Evolutionary conservation across 2,888 invertebrate species (phyloP), one percentile per base, ranked within the genome.

Genomic region (Dorcus hopei): DNA sequence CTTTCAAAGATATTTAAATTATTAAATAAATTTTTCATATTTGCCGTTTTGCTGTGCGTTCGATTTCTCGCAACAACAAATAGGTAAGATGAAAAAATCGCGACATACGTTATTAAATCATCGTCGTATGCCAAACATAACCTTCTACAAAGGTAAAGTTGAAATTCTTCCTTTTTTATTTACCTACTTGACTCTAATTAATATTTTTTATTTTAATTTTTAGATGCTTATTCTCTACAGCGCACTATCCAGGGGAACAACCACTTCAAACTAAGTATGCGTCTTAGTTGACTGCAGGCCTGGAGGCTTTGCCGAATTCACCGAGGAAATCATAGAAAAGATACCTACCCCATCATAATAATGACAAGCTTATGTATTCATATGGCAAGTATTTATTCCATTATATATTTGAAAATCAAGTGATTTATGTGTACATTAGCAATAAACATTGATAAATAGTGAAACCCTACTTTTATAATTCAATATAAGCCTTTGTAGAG

Each of bases 241-340:
- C 75, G 92, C 95, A 38, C 88, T 97, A 64, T 87, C 95, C 11
- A 84, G 96, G 61, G 94, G 93, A 55, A 87, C 85, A 43, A 89
- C 91, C 0, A 87, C 96, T 51, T 82, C 97, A 52, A n/a, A 90
- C 94, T 3, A 95, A 95, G 79, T 90, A 92, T 84, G 96, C 96
- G 2, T 87, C 91, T 14, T 14, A 14, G 14, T 14, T n/a, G n/a
- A n/a, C n/a, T n/a, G n/a, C 49, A 96, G 95, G 77, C 88, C 91
- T 61, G 97, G 97, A 9, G 97, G 97, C 79, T 97, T 97, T 77
- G 89, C 90, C 2, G 96, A 97, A 82, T 94, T 97, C 6, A 92
- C 95, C 0, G 93, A 95, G 76, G 93, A 94, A 76, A 91, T 97
- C 62, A 81, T 97, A 54, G 82, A 88, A 1, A 93, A 91, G 80